Percentiles rank a stretch among this genome's conserved stretches.
These are phyloP conservation scores for Mesoligia furuncula DNA, from an alignment of 2,888 invertebrate genomes.

Conservation along the genomic window DNA sequence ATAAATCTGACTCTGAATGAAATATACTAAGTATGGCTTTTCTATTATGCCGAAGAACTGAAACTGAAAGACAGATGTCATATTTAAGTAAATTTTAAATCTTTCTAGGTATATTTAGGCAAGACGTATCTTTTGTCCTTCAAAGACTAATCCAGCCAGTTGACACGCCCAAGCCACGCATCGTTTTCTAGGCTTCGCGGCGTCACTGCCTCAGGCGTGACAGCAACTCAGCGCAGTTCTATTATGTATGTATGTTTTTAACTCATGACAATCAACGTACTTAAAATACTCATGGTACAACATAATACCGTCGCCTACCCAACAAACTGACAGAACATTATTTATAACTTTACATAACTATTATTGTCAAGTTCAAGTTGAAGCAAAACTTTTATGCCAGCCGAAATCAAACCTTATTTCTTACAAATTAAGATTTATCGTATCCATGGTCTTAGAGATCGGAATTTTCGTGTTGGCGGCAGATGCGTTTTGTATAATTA, in stretches of 20 bases:
- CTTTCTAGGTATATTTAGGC: background rate
- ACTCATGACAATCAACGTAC: conserved; percentile 9
- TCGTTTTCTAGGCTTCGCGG: background rate
- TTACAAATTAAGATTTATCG: background rate
- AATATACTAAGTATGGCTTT: background rate
- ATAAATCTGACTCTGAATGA: background rate
- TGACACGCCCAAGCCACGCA: background rate
- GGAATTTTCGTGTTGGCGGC: conserved; percentile 65
- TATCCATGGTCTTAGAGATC: background rate
- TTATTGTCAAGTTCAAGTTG: conserved; percentile 73
- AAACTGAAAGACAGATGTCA: background rate
- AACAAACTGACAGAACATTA: conserved; percentile 59
- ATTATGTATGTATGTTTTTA: background rate
- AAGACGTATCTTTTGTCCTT: background rate
- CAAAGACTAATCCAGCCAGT: background rate
- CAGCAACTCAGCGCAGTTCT: background rate
- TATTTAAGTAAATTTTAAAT: background rate
- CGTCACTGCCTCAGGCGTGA: background rate
- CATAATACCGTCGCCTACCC: conserved; percentile 42
- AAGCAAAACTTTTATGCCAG: conserved; percentile 42
- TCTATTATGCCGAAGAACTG: background rate
- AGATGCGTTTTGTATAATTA: conserved; percentile 57
- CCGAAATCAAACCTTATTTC: conserved; percentile 24
- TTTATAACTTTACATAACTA: conserved; percentile 61
- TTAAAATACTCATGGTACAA: conserved; percentile 9